Conservation (phyloP, 37 sponge, comb jelly and placozoan genomes). For the Halichondria panicea region DNA sequence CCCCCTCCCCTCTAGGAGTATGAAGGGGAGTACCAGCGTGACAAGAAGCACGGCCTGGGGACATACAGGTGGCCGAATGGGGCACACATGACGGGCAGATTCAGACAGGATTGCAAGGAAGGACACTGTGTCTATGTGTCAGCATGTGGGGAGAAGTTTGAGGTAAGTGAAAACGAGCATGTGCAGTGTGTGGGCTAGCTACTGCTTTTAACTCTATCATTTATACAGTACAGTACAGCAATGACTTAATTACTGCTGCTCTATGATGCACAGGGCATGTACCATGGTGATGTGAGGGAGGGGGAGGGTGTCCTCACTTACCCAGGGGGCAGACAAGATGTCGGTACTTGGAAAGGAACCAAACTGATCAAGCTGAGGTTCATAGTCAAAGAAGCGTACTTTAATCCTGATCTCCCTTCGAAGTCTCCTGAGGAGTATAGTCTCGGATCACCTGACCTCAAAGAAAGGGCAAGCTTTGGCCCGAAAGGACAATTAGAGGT, state of each 20-base stretch:
- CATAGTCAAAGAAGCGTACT: conserved; percentile 45
- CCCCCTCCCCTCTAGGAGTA: too few species aligned
- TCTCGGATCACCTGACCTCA: conserved; percentile 41
- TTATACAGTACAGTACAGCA: too few species aligned
- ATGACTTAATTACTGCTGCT: neutral
- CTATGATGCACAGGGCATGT: conserved; percentile 77
- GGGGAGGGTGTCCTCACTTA: conserved; percentile 83
- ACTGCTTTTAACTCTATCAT: too few species aligned
- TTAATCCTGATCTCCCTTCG: neutral
- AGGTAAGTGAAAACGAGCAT: conserved; percentile 38
- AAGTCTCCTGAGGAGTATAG: neutral
- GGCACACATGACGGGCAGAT: conserved; percentile 70
- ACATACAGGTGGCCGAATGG: conserved; percentile 83
- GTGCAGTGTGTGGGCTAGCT: too few species aligned
- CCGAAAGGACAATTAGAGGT: conserved; percentile 73
- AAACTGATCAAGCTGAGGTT: conserved; percentile 65
- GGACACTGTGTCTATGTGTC: conserved; percentile 72
- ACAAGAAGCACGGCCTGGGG: conserved; percentile 76
- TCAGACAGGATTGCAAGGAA: conserved; percentile 61
- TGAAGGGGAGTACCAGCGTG: conserved; percentile 72
- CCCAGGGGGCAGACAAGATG: conserved; percentile 64
- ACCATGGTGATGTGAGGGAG: conserved; percentile 60
- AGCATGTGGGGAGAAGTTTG: conserved; percentile 72
- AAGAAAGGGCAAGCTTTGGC: conserved; percentile 20
- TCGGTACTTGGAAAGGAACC: conserved; percentile 79